Evolutionary conservation across 2,888 invertebrate genomes (phyloP).

Genomic region (Graphium colonna): DNA sequence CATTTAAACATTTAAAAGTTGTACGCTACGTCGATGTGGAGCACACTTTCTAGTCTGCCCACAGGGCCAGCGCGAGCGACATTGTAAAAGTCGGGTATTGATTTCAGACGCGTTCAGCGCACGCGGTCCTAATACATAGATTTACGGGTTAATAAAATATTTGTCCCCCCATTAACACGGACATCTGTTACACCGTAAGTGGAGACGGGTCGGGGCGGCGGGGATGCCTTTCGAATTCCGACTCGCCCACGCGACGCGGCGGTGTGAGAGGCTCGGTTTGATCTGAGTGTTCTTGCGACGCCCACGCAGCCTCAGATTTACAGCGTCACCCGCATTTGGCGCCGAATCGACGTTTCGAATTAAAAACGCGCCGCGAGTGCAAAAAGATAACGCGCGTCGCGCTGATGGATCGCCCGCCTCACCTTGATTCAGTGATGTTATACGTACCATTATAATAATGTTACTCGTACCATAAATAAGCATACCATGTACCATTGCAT

Average conservation of each 20-base stretch:
- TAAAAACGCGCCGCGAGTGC: constrained; percentile 67
- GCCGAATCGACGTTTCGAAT: constrained; percentile 77
- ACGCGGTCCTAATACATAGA: constrained; percentile 26
- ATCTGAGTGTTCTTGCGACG: no score
- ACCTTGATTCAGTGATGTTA: no score
- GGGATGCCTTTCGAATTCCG: constrained; percentile 77
- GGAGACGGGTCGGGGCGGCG: constrained; percentile 53
- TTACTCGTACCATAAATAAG: no score
- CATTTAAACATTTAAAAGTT: background rate
- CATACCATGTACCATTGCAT: no score
- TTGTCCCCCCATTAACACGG: constrained; percentile 49
- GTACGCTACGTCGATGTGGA: background rate
- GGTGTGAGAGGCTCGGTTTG: no score
- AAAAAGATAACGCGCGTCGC: constrained; percentile 57
- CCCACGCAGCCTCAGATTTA: constrained; percentile 67
- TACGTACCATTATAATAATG: background rate
- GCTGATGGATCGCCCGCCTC: constrained; percentile 64
- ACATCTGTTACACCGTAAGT: constrained; percentile 52
- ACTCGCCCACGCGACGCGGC: no score
- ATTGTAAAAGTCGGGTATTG: constrained; percentile 10
- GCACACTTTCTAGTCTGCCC: constrained; percentile 14
- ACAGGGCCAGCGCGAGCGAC: background rate
- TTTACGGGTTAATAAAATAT: constrained; percentile 60
- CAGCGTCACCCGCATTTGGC: constrained; percentile 79
- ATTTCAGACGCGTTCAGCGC: constrained; percentile 17